These are phyloP conservation scores for Calosoma granatense DNA, from an alignment of 1,140 invertebrate species.

Conservation along the genomic window DNA sequence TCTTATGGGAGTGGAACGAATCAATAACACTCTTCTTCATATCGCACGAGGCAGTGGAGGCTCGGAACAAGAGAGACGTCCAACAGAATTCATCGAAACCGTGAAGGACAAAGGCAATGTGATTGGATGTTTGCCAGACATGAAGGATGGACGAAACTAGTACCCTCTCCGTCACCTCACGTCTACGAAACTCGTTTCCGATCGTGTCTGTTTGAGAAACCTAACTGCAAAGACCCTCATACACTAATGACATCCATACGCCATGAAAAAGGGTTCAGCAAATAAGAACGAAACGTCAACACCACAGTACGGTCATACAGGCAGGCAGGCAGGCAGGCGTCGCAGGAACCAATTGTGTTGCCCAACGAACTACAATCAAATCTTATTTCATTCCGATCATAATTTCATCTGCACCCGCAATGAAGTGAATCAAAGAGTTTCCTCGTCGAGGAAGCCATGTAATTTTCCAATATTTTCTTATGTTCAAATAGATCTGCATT, in stretches of 20 bases:
- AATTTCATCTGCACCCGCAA: too few relatives aligned
- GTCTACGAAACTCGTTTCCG: not conserved
- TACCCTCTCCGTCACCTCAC: not conserved
- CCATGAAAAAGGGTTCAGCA: not conserved
- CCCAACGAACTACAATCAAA: too few relatives aligned
- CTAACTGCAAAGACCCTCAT: not conserved
- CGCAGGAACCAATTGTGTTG: too few relatives aligned
- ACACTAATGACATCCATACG: not conserved
- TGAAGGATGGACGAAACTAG: not conserved
- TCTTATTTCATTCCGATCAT: too few relatives aligned
- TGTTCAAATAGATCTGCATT: too few relatives aligned
- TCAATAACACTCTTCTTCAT: constrained; percentile 7
- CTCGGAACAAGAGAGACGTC: not conserved
- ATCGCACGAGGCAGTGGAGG: not conserved
- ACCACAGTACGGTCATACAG: too few relatives aligned
- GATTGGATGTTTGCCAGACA: constrained; percentile 1
- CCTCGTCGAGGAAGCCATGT: too few relatives aligned
- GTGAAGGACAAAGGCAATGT: constrained; percentile 2
- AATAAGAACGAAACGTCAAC: too few relatives aligned
- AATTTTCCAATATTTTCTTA: too few relatives aligned
- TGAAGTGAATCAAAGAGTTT: too few relatives aligned
- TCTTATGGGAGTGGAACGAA: not conserved
- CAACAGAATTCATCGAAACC: not conserved
- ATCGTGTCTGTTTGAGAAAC: not conserved
- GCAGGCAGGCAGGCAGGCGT: too few relatives aligned